These are phyloP conservation scores for Brenthis ino DNA, from an alignment of 2,888 invertebrate genomes.

Conservation along the genomic window DNA sequence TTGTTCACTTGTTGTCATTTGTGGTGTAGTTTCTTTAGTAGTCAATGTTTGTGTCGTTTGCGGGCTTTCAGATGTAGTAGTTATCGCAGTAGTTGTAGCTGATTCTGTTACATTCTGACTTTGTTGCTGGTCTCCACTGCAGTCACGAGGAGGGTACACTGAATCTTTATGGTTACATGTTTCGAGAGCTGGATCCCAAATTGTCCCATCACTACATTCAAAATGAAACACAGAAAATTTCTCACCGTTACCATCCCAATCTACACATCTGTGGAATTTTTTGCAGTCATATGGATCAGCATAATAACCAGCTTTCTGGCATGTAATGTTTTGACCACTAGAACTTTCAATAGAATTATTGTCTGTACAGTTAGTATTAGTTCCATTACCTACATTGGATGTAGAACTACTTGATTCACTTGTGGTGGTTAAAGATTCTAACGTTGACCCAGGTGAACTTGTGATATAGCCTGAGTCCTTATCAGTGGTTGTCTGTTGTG, in stretches of 20 bases:
- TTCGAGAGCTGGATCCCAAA: constrained; percentile 86
- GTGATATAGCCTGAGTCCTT: constrained; percentile 35
- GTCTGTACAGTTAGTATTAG: constrained; percentile 49
- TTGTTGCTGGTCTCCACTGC: constrained; percentile 61
- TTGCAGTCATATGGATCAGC: constrained; percentile 83
- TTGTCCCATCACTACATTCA: constrained; percentile 86
- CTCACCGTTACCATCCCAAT: constrained; percentile 80
- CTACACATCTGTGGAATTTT: constrained; percentile 86
- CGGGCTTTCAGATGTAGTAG: constrained; percentile 40
- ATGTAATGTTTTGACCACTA: constrained; percentile 59
- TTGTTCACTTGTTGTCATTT: constrained; percentile 27
- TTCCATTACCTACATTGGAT: constrained; percentile 48
- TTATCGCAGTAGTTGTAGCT: constrained; percentile 41
- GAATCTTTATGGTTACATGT: constrained; percentile 86
- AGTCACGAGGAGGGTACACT: constrained; percentile 82
- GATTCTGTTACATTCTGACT: constrained; percentile 47
- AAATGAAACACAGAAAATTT: constrained; percentile 85
- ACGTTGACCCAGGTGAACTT: constrained; percentile 37
- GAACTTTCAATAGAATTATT: constrained; percentile 56
- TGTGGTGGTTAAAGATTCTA: constrained; percentile 37
- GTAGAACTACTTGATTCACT: constrained; percentile 31
- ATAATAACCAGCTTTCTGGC: constrained; percentile 84
- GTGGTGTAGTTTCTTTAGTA: constrained; percentile 15
- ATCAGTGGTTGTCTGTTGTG: constrained; percentile 34
- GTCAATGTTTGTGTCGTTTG: constrained; percentile 32